Conservation (phyloP, 2,797 vertebrate species). For the Scleropages formosus region DNA sequence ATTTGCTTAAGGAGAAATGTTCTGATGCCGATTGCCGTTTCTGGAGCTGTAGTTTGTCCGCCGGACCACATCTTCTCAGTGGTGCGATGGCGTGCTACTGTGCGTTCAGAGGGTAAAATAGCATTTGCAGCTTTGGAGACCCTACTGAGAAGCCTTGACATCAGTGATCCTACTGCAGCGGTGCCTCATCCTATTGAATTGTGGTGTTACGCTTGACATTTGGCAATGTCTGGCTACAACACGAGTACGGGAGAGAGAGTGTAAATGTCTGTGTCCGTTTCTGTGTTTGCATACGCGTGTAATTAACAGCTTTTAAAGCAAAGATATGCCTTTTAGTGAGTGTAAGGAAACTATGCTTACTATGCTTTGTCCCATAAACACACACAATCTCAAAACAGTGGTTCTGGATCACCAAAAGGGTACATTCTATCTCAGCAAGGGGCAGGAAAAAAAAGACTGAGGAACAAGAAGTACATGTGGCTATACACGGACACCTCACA, state of each 20-base stretch:
- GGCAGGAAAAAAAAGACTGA: too few relatives aligned
- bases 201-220: neutral
- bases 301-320: slow-evolving; percentile 8
- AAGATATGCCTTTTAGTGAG: slow-evolving; percentile 11
- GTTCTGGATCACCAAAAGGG: neutral
- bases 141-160: neutral
- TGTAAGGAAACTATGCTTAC: slow-evolving; percentile 14
- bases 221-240: slow-evolving; percentile 7
- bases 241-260: too few relatives aligned
- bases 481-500: neutral
- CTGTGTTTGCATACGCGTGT: neutral
- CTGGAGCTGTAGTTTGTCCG: neutral
- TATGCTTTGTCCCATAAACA: slow-evolving; percentile 12
- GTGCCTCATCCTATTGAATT: slow-evolving; percentile 1
- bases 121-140: neutral
- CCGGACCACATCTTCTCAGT: neutral
- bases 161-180: neutral
- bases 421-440: neutral
- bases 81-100: neutral
- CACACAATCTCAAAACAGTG: too few relatives aligned
- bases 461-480: too few relatives aligned
- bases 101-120: neutral
- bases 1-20: neutral
- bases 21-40: neutral
- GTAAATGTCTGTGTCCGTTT: slow-evolving; percentile 2